phyloP scores from a whole-genome alignment of 2,888 invertebrate species.

The Busseola fusca region DNA sequence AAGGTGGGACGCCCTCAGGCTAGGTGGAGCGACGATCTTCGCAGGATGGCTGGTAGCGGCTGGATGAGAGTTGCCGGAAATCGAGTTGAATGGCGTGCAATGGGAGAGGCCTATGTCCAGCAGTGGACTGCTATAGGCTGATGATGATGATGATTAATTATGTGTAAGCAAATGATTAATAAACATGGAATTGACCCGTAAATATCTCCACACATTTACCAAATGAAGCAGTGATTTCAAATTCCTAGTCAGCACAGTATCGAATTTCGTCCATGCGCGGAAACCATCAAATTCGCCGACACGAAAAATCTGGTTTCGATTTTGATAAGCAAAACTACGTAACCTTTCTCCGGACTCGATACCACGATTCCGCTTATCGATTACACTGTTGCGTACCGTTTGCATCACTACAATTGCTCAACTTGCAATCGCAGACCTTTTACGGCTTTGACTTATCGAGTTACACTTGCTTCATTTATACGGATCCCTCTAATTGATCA shows the following conservation, averaged over 20 bases:
- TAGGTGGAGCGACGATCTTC: no score
- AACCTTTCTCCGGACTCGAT: constrained; percentile 59
- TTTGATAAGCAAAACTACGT: constrained; percentile 51
- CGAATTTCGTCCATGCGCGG: constrained; percentile 8
- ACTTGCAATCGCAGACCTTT: constrained; percentile 65
- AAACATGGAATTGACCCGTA: background rate
- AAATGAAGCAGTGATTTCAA: background rate
- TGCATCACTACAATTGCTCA: constrained; percentile 68
- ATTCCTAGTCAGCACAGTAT: constrained; percentile 13
- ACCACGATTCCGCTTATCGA: constrained; percentile 64
- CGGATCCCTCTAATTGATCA: constrained; percentile 52
- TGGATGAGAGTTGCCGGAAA: no score
- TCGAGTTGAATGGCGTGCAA: no score
- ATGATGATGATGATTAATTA: no score
- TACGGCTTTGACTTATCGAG: constrained; percentile 64
- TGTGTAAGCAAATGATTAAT: background rate
- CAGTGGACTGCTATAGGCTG: no score
- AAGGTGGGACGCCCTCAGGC: no score
- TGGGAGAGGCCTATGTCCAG: no score
- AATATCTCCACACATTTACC: background rate
- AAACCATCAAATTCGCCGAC: constrained; percentile 17
- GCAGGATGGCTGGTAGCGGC: no score
- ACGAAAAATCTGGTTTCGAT: constrained; percentile 40
- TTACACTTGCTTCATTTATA: constrained; percentile 58
- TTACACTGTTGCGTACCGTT: constrained; percentile 63